Percentiles rank a stretch among this genome's conserved stretches.
Evolutionary conservation across 92 coral and sea anemone species (phyloP).

Genomic region (Blastomussa wellsi): DNA sequence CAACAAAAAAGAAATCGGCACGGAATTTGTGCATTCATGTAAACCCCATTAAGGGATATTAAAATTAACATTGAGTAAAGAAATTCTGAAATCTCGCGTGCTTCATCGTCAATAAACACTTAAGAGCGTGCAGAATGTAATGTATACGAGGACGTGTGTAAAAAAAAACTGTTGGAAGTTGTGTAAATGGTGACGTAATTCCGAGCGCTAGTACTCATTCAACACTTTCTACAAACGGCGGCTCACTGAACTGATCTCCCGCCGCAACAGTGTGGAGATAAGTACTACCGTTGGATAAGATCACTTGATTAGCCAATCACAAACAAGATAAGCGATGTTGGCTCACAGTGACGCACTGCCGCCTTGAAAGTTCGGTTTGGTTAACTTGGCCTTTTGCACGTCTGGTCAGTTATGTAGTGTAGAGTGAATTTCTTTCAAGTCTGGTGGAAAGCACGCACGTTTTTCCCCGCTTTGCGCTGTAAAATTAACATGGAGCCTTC

Average conservation of each 20-base stretch:
- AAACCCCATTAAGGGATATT: neutral
- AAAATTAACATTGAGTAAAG: constrained; percentile 8
- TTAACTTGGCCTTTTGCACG: constrained; percentile 39
- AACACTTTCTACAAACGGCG: constrained; percentile 26
- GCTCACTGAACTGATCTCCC: constrained; percentile 43
- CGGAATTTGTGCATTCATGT: constrained; percentile 19
- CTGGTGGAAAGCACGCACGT: neutral
- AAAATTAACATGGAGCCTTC: constrained; percentile 22
- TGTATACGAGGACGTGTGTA: neutral
- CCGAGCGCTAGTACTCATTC: constrained; percentile 28
- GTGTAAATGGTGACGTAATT: constrained; percentile 27
- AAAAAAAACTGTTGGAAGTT: neutral
- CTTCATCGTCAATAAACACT: neutral
- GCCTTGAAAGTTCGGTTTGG: constrained; percentile 37
- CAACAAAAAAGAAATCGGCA: constrained; percentile 37
- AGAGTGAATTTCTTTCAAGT: constrained; percentile 1
- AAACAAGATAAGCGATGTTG: constrained; percentile 20
- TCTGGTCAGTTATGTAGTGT: constrained; percentile 39
- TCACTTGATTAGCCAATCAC: constrained; percentile 40
- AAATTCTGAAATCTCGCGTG: neutral
- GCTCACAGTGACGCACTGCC: constrained; percentile 44
- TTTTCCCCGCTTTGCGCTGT: neutral
- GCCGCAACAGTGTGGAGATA: constrained; percentile 42
- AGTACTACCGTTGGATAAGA: constrained; percentile 31
- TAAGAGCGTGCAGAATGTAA: neutral